Percentiles rank a stretch among this genome's conserved stretches.
Evolutionary conservation across 2,888 invertebrate genomes (phyloP).

Genomic region (Tholera decimalis): DNA sequence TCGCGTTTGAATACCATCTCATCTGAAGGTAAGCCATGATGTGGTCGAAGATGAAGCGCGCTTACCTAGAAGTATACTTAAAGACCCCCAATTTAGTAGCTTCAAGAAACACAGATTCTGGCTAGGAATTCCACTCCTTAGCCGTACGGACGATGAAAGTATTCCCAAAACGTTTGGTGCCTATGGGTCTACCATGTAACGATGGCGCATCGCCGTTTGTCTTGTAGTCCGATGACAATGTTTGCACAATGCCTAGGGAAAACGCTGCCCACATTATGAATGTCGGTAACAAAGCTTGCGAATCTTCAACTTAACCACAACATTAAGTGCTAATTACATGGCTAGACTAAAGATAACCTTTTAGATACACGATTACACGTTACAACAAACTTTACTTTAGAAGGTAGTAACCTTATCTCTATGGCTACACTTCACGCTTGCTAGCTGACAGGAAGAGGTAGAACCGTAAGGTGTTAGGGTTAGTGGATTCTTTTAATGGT

Average conservation of each 20-base stretch:
- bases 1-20: no score
- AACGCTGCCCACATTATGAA: background rate
- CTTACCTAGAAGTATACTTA: no score
- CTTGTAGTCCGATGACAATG: no score
- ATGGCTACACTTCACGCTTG: constrained; percentile 64
- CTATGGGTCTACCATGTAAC: no score
- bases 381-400: constrained; percentile 21
- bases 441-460: constrained; percentile 60
- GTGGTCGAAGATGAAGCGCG: no score
- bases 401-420: constrained; percentile 68
- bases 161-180: no score
- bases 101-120: no score
- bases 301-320: constrained; percentile 20
- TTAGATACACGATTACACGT: constrained; percentile 17
- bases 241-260: background rate
- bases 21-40: no score
- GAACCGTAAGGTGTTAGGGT: constrained; percentile 32
- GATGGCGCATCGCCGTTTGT: no score
- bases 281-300: background rate
- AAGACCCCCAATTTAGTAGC: no score
- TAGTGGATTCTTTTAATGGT: constrained; percentile 41
- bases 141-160: no score
- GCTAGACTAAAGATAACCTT: constrained; percentile 11
- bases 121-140: no score
- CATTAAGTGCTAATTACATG: constrained; percentile 27